These are phyloP conservation scores for Microplitis deprimator DNA, from an alignment of 2,888 invertebrate genomes.

Conservation along the genomic window DNA sequence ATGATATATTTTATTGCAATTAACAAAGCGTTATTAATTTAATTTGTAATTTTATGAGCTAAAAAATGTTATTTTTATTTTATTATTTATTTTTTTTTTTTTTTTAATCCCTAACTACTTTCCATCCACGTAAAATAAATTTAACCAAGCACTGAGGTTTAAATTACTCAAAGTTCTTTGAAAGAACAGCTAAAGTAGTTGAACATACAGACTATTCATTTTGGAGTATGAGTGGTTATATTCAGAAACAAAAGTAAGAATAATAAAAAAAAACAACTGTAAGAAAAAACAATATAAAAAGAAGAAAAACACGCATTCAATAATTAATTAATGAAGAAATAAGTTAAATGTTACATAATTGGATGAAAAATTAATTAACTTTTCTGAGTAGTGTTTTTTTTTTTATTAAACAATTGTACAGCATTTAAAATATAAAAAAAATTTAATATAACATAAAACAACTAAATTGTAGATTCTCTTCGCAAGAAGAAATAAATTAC, in stretches of 20 bases:
- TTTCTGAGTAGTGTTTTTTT: neutral
- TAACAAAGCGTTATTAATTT: neutral
- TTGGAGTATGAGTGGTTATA: neutral
- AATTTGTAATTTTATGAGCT: neutral
- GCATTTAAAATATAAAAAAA: neutral
- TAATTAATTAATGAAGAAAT: neutral
- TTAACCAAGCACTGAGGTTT: neutral
- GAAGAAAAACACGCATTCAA: neutral
- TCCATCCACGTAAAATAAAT: neutral
- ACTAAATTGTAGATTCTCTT: neutral
- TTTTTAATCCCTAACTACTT: neutral
- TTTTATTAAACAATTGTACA: neutral
- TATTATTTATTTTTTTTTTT: too few species aligned
- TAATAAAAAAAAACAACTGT: neutral
- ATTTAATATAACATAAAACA: neutral
- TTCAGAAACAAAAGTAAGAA: neutral
- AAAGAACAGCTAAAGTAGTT: constrained; percentile 1
- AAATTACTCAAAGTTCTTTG: neutral
- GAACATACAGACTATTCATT: neutral
- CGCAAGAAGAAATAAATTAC: neutral
- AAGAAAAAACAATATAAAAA: neutral
- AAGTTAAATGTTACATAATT: neutral
- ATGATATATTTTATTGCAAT: neutral
- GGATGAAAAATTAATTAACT: neutral
- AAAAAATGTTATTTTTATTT: neutral